Evolutionary conservation across 2,113 vertebrate species (phyloP), one percentile per base, ranked within the genome.

Genomic region (Bambusicola thoracicus): DNA sequence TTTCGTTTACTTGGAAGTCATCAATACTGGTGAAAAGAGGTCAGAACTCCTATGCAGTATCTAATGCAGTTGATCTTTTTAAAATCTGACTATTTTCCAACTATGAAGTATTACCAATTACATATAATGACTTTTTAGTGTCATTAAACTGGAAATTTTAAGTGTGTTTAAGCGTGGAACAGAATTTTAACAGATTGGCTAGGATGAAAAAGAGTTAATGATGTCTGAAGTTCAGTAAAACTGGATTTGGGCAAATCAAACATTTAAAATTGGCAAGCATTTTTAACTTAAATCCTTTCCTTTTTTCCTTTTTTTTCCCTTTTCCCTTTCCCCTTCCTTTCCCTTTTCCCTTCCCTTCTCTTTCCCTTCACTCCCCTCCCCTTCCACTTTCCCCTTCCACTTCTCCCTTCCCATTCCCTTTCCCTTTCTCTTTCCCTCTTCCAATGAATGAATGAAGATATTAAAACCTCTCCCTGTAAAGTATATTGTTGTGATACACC

Each of bases 101-200:
- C 7, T 68, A 51, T 66, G 80, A 78, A 89, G 11, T 19, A 34
- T 4, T 2, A 85, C 29, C 0, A 85, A 87, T 65, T 40, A 83
- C 69, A 66, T 20, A 4, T n/a, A 24, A 5, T 38, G 67, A 41
- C 6, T 15, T 70, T 49, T 70, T 63, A 3, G 17, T 69, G 72
- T 53, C 0, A 14, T 40, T 68, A 38, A 58, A 79, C 13, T 38
- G 27, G 2, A 76, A 85, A 76, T 24, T 20, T 49, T n/a, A 61
- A 41, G 25, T 43, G 79, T 40, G 6, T 43, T 81, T 79, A 79
- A 91, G 13, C 18, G 79, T 7, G 19, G 48, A 84, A 51, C 74
- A 68, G 12, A 5, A 2, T 17, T 38, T 32, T 86, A 22, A 0
- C 3, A 1, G 13, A 55, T 25, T 65, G 3, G 30, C 8, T 75